A percentile compares a stretch with the other conserved stretches of the same genome.
These are phyloP conservation scores for Prochilodus magdalenae DNA, from an alignment of 2,113 vertebrate species.

Conservation along the genomic window DNA sequence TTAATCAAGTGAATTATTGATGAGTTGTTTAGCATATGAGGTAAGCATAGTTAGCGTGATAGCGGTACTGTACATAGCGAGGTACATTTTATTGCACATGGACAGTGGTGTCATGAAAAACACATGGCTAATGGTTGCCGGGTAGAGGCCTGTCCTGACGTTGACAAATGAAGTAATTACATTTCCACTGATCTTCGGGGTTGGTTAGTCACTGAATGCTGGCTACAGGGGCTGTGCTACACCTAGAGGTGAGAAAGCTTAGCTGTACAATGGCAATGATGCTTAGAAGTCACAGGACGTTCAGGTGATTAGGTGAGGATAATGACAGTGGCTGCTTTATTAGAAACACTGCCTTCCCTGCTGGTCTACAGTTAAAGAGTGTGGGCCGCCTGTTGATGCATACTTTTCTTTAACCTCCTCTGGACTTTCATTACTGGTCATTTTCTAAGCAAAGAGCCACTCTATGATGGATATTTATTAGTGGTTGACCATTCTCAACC, in stretches of 20 bases:
- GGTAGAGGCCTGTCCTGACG: constrained; percentile 46
- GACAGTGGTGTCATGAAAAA: not conserved
- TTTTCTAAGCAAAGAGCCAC: too few species aligned
- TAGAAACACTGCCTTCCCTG: too few species aligned
- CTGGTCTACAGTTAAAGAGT: too few species aligned
- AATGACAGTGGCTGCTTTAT: not conserved
- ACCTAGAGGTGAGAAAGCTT: constrained; percentile 21
- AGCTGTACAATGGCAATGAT: not conserved
- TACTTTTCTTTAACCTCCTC: too few species aligned
- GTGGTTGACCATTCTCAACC: too few species aligned
- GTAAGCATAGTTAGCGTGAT: not conserved
- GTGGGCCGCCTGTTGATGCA: too few species aligned
- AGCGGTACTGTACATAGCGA: not conserved
- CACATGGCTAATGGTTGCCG: not conserved
- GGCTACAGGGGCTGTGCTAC: constrained; percentile 57
- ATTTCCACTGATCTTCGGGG: constrained; percentile 66
- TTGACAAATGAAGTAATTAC: constrained; percentile 77
- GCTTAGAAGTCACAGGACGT: constrained; percentile 6
- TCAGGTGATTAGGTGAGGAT: not conserved
- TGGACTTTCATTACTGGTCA: too few species aligned
- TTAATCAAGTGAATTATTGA: constrained; percentile 37
- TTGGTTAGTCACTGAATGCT: constrained; percentile 65
- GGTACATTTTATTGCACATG: not conserved
- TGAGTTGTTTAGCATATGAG: not conserved
- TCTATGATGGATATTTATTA: too few species aligned